Base-by-base conservation (phyloP, 2,113 vertebrate species). In the Gymnobelideus leadbeateri region DNA sequence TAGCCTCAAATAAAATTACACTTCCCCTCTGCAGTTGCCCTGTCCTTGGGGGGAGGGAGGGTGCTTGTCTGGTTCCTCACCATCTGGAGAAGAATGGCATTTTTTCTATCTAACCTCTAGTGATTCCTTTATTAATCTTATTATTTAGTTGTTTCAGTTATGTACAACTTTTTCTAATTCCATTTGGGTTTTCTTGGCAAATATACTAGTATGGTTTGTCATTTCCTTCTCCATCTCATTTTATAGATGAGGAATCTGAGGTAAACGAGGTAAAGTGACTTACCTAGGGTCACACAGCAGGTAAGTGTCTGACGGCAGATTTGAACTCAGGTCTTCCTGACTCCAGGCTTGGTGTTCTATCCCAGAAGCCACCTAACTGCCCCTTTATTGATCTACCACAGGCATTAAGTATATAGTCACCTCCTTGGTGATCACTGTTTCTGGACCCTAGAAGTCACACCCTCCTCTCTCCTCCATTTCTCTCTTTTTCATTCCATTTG, bases 371-470 rank as follows among this genome's bases (percentile, higher is more conserved):
- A 84, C 21, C 26, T 31, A 90, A 4, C 91, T 90, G 77, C 28
- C 90, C 93, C 90, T 96, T 95, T 89, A 91, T 25, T 91, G 51
- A 68, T 50, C 57, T 89, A 51, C 49, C 91, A 90, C 24, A 12
- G 68, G 61, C 84, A n/a, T 91, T 93, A 52, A 9, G 24, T 23
- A 92, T n/a, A 31, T 49, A 1, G 3, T 52, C 37, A 37, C 14
- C 3, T 68, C 31, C 37, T 93, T 26, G 49, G 25, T 90, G 92
- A 53, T 51, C 37, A 49, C 94, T 84, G 19, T 84, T n/a, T 84
- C 14, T 77, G 37, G 37, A 77, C 68, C n/a, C 68, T 43, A 21
- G 19, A 84, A 43, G 16, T 43, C 19, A 6, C 19, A 23, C 16
- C 1, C 68, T 43, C 19, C n/a, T 19, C 68, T n/a, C 7, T 77